phyloP scores from a whole-genome alignment of 2,888 invertebrate genomes.

The Chrysomela aeneicollis region DNA sequence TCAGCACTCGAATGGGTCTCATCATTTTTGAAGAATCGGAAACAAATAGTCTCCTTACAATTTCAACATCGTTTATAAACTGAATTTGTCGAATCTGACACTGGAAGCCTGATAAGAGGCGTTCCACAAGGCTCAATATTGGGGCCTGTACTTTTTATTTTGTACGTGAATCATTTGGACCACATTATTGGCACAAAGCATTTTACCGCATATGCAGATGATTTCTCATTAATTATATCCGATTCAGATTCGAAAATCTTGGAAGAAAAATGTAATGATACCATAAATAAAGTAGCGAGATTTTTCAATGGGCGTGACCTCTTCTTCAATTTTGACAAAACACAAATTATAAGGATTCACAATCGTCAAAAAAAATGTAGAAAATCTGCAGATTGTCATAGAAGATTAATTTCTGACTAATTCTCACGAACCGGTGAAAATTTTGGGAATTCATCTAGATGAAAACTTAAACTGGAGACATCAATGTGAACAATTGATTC shows the following conservation, averaged over 20 bases:
- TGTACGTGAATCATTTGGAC: slow-evolving; percentile 3
- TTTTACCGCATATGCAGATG: slow-evolving; percentile 10
- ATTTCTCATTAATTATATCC: background rate
- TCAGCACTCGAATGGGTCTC: too few species aligned
- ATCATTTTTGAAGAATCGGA: too few species aligned
- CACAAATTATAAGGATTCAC: slow-evolving; percentile 12
- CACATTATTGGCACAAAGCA: background rate
- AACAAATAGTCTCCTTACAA: too few species aligned
- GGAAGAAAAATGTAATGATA: background rate
- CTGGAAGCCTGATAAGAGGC: too few species aligned
- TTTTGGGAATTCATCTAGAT: slow-evolving; percentile 17
- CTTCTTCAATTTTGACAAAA: slow-evolving; percentile 6
- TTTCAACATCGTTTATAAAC: too few species aligned
- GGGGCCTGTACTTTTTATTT: slow-evolving; percentile 2
- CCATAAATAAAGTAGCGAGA: background rate
- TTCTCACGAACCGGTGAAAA: slow-evolving; percentile 11
- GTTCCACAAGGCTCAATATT: slow-evolving; percentile 6
- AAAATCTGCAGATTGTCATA: slow-evolving; percentile 5
- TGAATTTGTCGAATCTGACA: too few species aligned
- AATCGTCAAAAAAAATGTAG: slow-evolving; percentile 12
- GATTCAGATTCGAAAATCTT: slow-evolving; percentile 4
- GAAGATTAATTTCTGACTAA: background rate
- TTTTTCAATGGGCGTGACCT: slow-evolving; percentile 5
- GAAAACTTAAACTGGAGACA: slow-evolving; percentile 11
- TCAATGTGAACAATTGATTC: slow-evolving; percentile 4